A percentile compares a stretch with the other conserved stretches of the same genome.
Conservation (phyloP, 1,140 invertebrate species). For the Drosophila pandora region DNA sequence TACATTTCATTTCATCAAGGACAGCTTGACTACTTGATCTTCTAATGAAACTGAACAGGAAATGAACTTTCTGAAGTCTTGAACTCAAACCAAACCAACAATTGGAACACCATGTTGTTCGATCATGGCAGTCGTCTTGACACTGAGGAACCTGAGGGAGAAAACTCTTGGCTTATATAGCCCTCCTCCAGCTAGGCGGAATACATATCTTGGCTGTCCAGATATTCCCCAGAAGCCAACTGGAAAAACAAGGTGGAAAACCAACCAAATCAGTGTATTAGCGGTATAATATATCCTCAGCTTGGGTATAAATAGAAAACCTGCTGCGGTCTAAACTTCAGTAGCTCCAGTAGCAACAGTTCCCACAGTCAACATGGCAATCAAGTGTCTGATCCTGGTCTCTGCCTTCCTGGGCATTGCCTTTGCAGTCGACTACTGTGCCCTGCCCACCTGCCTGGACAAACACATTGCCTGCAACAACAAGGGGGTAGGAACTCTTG, state of each 20-base stretch:
- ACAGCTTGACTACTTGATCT: too few relatives aligned
- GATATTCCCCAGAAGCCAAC: conserved; percentile 8
- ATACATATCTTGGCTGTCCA: neutral
- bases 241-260: conserved; percentile 3
- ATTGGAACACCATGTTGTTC: neutral
- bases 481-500: conserved; percentile 44
- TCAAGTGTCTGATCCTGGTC: conserved; percentile 1
- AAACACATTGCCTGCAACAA: conserved; percentile 68
- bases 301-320: conserved; percentile 8
- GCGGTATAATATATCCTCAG: neutral
- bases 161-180: too few relatives aligned
- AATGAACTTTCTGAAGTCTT: neutral
- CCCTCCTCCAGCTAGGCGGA: neutral
- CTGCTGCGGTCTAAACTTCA: neutral
- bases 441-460: conserved; percentile 58
- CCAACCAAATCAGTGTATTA: neutral
- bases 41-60: neutral
- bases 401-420: neutral
- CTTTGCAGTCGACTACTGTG: conserved; percentile 54
- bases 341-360: neutral
- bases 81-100: too few relatives aligned
- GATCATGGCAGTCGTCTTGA: too few relatives aligned
- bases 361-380: neutral
- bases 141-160: too few relatives aligned
- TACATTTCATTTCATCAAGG: conserved; percentile 29